phyloP scores from a whole-genome alignment of 2,113 vertebrate genomes.

The Jaculus jaculus region DNA sequence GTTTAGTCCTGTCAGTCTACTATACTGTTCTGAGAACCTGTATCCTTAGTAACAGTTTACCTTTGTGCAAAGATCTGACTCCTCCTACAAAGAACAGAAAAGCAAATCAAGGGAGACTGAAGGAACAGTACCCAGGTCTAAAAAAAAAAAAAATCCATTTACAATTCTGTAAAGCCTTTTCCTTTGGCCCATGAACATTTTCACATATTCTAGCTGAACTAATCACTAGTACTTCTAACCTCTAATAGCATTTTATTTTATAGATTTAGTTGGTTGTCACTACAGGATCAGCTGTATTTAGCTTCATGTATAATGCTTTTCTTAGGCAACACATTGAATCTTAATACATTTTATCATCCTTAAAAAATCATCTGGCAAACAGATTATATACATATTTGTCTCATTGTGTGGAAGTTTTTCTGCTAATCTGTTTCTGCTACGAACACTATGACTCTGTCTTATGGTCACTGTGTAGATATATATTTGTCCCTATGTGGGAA shows the following conservation, averaged over 20 bases:
- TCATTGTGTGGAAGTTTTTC: not conserved
- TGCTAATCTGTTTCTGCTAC: not conserved
- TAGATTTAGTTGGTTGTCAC: not conserved
- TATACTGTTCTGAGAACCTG: not conserved
- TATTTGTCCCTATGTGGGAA: not conserved
- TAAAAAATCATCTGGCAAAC: not conserved
- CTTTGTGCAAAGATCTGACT: not conserved
- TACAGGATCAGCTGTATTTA: not conserved
- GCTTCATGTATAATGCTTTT: not conserved
- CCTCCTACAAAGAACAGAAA: not conserved
- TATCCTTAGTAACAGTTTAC: not conserved
- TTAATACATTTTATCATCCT: not conserved
- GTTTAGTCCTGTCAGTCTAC: not conserved
- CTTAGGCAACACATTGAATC: not conserved
- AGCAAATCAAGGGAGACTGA: not conserved
- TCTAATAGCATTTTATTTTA: not conserved
- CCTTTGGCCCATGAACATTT: not conserved
- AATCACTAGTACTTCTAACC: not conserved
- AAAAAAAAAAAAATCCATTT: not conserved
- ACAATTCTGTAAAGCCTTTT: not conserved
- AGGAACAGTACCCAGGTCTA: not conserved
- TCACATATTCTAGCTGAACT: not conserved
- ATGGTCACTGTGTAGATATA: not conserved
- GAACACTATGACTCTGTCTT: constrained; percentile 2
- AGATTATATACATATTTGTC: constrained; percentile 7